Base-by-base conservation (phyloP, 2,797 vertebrate genomes). In the Cheirogaleus major region DNA sequence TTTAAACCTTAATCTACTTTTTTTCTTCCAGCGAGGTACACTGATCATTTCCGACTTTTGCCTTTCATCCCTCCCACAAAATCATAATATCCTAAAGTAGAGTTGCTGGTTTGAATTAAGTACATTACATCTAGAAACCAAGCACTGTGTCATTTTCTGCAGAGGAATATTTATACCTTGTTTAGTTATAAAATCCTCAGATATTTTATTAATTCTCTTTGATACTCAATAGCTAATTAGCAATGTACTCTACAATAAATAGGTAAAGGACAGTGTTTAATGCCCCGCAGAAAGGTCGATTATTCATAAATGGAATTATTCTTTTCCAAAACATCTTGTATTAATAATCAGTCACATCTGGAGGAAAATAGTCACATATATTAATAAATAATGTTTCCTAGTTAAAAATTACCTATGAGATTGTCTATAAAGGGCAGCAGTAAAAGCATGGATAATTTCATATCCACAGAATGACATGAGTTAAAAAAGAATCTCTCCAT, bases 211-310 rank as follows among this genome's bases (percentile, higher is more conserved):
- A 96, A 96, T 91, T 63, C 83, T 96, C 96, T 89, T 55, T 96
- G 75, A 70, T 93, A 95, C 63, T 96, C 80, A 97, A 94, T 92
- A 96, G 91, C 84, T 98, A 97, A 97, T 97, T 97, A 97, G 79
- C n/a, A 97, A 65, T 96, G 67, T 91, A 80, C 25, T 86, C 41
- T 69, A 73, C 41, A 97, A 94, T 84, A 96, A 90, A 96, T 78
- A 78, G 91, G 43, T 38, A 63, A 52, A 97, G 96, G 78, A 97
- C 72, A 97, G 83, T 85, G 48, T 57, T 96, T 85, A 97, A 97
- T 97, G 83, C 57, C 90, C 32, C 76, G 88, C 13, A 94, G 57
- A 81, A 95, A 83, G 59, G 27, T 45, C 89, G 78, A 97, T 96
- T 97, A 84, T 95, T 55, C 63, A 75, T 50, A 96, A 61, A 93